Conservation (phyloP, 2,113 vertebrate species). For the Sphyrna mokarran region DNA sequence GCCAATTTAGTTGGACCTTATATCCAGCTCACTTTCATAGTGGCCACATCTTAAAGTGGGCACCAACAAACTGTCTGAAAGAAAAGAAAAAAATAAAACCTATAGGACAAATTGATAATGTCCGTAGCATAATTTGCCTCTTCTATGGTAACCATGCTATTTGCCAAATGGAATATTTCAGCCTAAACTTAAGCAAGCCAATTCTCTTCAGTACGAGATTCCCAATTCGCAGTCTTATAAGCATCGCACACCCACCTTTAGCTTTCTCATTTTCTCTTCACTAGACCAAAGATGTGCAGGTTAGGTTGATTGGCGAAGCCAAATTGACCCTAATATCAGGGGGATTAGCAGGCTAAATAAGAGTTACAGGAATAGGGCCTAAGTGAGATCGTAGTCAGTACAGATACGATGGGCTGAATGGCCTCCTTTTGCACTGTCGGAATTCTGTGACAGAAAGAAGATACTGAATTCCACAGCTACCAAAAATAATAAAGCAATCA, state of each 20-base stretch:
- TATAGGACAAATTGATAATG: neutral
- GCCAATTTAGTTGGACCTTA: neutral
- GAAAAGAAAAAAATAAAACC: neutral
- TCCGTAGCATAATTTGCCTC: neutral
- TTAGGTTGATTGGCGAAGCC: too few species aligned
- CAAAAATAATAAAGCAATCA: neutral
- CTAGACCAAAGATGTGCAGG: neutral
- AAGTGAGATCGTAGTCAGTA: too few species aligned
- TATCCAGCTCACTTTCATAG: neutral
- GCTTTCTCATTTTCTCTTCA: neutral
- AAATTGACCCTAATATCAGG: too few species aligned
- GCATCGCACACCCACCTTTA: neutral
- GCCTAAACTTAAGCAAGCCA: neutral
- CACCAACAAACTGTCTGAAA: neutral
- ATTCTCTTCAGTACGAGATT: neutral
- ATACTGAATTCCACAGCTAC: neutral
- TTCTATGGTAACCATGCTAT: neutral
- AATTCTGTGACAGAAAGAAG: neutral
- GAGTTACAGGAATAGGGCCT: too few species aligned
- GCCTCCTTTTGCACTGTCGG: too few species aligned
- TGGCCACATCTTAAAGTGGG: neutral
- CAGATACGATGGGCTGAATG: too few species aligned
- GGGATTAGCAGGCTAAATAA: too few species aligned
- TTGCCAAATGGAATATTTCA: neutral
- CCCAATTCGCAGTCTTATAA: neutral